Evolutionary conservation across 2,797 vertebrate genomes (phyloP).

Genomic region (Melanotaenia boesemani): DNA sequence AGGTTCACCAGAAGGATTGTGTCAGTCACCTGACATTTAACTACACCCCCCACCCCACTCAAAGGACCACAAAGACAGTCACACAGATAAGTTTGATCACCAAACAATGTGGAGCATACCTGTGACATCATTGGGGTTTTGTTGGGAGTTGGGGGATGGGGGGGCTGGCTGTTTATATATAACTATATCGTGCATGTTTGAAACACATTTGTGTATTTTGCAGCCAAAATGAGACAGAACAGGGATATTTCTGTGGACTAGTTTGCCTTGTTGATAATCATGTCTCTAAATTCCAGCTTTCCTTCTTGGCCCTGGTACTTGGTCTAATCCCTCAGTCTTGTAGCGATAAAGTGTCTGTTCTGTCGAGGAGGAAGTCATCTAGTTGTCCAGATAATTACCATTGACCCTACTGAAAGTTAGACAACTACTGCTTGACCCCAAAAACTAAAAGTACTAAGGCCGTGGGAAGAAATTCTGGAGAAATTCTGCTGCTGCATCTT

Average conservation of each 20-base stretch:
- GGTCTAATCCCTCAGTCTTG: too few species aligned
- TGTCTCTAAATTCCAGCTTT: too few species aligned
- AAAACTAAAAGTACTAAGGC: neutral
- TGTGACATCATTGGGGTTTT: neutral
- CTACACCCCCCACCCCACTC: neutral
- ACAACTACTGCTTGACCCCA: neutral
- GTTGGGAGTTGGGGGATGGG: too few species aligned
- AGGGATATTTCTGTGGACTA: neutral
- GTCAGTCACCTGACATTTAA: neutral
- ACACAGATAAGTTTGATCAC: neutral
- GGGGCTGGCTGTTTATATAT: too few species aligned
- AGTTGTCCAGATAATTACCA: neutral
- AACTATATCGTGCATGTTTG: neutral
- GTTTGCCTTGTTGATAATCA: too few species aligned
- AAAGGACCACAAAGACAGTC: too few species aligned
- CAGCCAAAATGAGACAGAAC: neutral
- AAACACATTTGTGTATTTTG: neutral
- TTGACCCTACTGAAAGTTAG: neutral
- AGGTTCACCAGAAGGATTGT: conserved; percentile 6
- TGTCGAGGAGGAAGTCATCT: neutral
- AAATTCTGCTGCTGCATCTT: too few species aligned
- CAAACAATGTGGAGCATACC: neutral
- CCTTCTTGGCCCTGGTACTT: too few species aligned
- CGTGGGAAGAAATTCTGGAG: too few species aligned
- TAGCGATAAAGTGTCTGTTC: too few species aligned